Evolutionary conservation across 1,140 invertebrate genomes (phyloP), one percentile per base, ranked within the genome.

Genomic region (Drosophila takahashii): DNA sequence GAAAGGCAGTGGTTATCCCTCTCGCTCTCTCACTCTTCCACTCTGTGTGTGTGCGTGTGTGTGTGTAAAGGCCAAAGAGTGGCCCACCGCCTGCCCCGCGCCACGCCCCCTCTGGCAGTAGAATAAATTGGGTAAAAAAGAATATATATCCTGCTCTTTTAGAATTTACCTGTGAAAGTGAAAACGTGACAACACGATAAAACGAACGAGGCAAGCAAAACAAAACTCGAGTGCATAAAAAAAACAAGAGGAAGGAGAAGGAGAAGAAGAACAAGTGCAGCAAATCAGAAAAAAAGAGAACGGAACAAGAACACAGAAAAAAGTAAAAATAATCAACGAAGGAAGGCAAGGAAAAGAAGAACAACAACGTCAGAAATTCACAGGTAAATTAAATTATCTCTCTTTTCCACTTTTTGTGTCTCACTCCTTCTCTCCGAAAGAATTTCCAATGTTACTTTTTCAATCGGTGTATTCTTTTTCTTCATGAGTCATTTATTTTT

Each of bases 151-250:
- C 45, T 77, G 60, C 37, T 79, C 45, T 72, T 70, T 47, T 66
- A 87, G 83, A 79, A 89, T 87, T 77, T 83, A 87, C 71, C 67
- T 87, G 80, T 84, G 77, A 89, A 87, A 84, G 84, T 87, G 84
- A 87, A 87, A 87, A 89, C 79, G 80, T 75, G 71, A 76, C 52
- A 51, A 57, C 39, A 45, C 61, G 53, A 75, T 52, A 75, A 76
- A 76, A 74, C 78, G 83, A 89, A 87, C 66, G 80, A 90, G 77
- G 60, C 67, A 87, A 87, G 84, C 84, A 87, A 87, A 87, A 87
- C 84, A 87, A 84, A 87, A 73, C 52, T 42, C 67, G 69, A 84
- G 84, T 83, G 79, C 76, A 66, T 45, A 69, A 61, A 59, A 57
- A 75, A 69, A 50, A 39, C 37, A 60, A 32, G 22, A 36, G 39